phyloP scores from a whole-genome alignment of 2,888 invertebrate genomes.

The Sisyra nigra region DNA sequence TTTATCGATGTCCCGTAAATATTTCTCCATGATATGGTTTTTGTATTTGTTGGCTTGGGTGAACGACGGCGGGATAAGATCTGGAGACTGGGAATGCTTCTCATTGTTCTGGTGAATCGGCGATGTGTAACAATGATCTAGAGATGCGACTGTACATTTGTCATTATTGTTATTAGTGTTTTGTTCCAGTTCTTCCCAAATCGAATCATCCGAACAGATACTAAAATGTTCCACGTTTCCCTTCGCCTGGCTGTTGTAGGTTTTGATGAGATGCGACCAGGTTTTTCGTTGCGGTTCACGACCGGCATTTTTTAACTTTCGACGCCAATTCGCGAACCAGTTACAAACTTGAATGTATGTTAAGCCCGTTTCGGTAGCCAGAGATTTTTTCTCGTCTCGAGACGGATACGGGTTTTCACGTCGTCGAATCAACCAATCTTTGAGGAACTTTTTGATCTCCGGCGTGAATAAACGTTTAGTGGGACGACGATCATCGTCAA shows the following conservation, averaged over 20 bases:
- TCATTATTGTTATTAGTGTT: neutral
- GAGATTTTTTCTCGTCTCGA: conserved; percentile 55
- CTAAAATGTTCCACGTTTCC: conserved; percentile 69
- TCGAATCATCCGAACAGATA: conserved; percentile 62
- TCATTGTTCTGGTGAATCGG: conserved; percentile 11
- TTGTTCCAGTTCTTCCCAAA: conserved; percentile 50
- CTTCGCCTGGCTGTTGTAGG: conserved; percentile 56
- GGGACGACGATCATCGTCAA: conserved; percentile 43
- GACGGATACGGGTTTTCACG: conserved; percentile 67
- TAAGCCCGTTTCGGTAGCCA: conserved; percentile 56
- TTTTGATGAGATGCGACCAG: conserved; percentile 55
- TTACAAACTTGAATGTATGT: conserved; percentile 67
- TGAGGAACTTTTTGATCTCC: conserved; percentile 60
- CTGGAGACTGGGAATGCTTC: conserved; percentile 20
- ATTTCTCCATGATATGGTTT: conserved; percentile 42
- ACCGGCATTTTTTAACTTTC: conserved; percentile 61
- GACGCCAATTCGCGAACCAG: conserved; percentile 73
- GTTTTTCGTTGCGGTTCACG: conserved; percentile 49
- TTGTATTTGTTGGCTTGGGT: conserved; percentile 32
- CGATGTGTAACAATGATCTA: conserved; percentile 23
- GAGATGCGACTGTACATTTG: conserved; percentile 8
- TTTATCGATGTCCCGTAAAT: conserved; percentile 27
- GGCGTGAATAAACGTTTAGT: conserved; percentile 62
- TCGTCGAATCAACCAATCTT: conserved; percentile 60
- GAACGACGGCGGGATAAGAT: conserved; percentile 21